A percentile compares a stretch with the other conserved stretches of the same genome.
Conservation (phyloP, 2,113 vertebrate species). For the Etia nguti region DNA sequence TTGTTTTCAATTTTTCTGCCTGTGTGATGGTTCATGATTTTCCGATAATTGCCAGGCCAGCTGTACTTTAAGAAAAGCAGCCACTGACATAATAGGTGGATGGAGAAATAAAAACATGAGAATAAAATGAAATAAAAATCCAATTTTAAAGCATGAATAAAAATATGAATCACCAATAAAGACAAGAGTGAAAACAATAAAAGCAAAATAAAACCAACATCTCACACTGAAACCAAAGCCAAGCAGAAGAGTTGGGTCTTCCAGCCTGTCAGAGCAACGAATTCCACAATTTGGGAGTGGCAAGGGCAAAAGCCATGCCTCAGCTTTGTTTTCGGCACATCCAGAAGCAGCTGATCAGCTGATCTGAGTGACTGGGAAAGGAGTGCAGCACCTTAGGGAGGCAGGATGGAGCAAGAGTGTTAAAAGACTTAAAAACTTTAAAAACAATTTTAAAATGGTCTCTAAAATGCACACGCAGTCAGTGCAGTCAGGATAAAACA, state of each 20-base stretch:
- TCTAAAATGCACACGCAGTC: neutral
- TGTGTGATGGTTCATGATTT: neutral
- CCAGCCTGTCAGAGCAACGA: neutral
- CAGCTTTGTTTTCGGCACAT: neutral
- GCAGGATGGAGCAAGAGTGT: neutral
- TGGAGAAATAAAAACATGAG: rapidly evolving
- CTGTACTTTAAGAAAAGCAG: neutral
- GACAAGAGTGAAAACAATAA: neutral
- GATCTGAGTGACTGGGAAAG: neutral
- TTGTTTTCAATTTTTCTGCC: rapidly evolving
- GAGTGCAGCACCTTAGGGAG: neutral
- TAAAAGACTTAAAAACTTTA: neutral
- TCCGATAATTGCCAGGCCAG: neutral
- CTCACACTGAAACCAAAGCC: rapidly evolving
- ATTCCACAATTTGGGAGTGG: neutral
- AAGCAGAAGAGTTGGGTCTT: neutral
- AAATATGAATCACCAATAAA: neutral
- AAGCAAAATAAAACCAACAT: neutral
- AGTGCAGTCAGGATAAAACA: neutral
- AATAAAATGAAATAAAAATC: neutral
- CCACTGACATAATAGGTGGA: neutral
- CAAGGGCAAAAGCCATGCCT: neutral
- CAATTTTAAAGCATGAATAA: neutral
- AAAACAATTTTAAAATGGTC: neutral
- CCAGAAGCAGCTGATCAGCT: neutral